Percentiles rank a stretch among this genome's conserved stretches.
These are phyloP conservation scores for Oreochromis spilurus DNA, from an alignment of 2,113 vertebrate species.

Conservation along the genomic window DNA sequence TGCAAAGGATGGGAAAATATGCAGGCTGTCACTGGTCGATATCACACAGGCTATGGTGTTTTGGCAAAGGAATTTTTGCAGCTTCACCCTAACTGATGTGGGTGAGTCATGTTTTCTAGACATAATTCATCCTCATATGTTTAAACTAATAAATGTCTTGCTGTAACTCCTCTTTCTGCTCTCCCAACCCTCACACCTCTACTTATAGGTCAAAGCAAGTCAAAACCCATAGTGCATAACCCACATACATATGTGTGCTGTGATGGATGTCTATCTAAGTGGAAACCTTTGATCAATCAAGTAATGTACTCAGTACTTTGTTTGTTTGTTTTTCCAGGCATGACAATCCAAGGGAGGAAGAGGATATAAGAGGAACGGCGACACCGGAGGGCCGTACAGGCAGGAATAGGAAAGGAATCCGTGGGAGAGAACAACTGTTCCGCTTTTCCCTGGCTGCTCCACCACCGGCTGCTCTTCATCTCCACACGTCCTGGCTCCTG, in stretches of 20 bases:
- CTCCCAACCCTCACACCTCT: fast-evolving
- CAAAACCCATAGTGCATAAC: not conserved
- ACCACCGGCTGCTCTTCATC: not conserved
- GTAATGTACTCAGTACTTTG: not conserved
- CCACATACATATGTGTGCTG: not conserved
- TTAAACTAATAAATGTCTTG: not conserved
- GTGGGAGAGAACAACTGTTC: not conserved
- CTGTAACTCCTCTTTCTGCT: not conserved
- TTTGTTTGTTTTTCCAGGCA: not conserved
- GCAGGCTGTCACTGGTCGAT: not conserved
- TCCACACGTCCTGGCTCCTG: not conserved
- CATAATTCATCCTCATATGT: not conserved
- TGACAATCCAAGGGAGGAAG: too few relatives aligned
- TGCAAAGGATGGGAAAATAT: not conserved
- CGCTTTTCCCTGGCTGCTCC: not conserved
- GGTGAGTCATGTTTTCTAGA: not conserved
- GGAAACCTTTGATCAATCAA: not conserved
- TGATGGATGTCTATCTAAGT: not conserved
- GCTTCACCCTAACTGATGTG: not conserved
- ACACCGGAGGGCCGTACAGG: too few relatives aligned
- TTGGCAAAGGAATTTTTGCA: not conserved
- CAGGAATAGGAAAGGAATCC: too few relatives aligned
- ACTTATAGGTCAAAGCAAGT: not conserved
- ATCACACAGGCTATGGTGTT: not conserved
- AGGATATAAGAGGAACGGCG: too few relatives aligned